Evolutionary conservation across 2,888 invertebrate genomes (phyloP).

Genomic region (Diabrotica balteata): DNA sequence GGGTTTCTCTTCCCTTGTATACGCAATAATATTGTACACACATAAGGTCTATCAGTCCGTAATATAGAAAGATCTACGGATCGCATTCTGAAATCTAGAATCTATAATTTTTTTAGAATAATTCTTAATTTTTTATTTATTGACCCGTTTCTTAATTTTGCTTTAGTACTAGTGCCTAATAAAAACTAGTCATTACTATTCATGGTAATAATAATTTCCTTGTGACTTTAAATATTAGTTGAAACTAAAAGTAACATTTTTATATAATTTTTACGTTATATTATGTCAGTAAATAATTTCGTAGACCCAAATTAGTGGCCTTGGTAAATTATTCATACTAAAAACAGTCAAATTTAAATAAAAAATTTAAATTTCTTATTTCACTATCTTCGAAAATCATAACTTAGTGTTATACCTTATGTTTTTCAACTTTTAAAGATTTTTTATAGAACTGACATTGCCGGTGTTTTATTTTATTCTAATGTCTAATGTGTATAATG

Average conservation of each 20-base stretch:
- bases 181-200: too few relatives aligned
- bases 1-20: too few relatives aligned
- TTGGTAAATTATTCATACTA: conserved; percentile 12
- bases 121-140: too few relatives aligned
- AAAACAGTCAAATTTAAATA: conserved; percentile 9
- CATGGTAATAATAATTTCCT: too few relatives aligned
- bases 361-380: conserved; percentile 21
- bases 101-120: too few relatives aligned
- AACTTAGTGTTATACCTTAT: neutral
- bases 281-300: conserved; percentile 7
- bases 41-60: too few relatives aligned
- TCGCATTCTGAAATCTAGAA: too few relatives aligned
- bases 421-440: neutral
- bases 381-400: conserved; percentile 1
- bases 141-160: too few relatives aligned
- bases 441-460: neutral
- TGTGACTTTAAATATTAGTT: too few relatives aligned
- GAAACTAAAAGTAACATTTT: neutral
- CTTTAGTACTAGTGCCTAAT: too few relatives aligned
- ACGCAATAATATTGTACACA: too few relatives aligned
- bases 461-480: neutral
- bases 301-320: conserved; percentile 23
- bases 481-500: conserved; percentile 12
- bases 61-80: too few relatives aligned
- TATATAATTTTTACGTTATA: neutral